Base-by-base conservation (phyloP, 2,797 vertebrate species). In the Leptoclinus maculatus region DNA sequence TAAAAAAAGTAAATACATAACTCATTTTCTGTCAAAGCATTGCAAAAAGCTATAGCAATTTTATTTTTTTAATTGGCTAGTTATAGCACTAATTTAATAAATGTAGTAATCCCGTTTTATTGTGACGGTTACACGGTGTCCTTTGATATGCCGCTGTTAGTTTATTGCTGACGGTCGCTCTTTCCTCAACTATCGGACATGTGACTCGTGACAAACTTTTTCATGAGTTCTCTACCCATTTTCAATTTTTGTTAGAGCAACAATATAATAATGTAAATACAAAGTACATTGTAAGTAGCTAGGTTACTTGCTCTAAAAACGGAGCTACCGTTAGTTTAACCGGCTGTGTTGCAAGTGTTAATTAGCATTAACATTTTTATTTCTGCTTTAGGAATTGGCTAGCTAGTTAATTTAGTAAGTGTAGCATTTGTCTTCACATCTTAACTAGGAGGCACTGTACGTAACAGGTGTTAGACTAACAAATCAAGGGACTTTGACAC, bases 121-220 rank as follows among this genome's bases (percentile, higher is more conserved):
- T 80, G 34, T 84, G 76, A 79, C 74, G 3, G 29, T 32, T 2
- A 1, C 2, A 29, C 3, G 2, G 2, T 63, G 66, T 71, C 60
- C 49, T 34, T 4, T 23, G 0, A 36, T 36, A 1, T 32, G 32
- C 32, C 32, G 21, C 19, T 60, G 1, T 7, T n/a, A n/a, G 21
- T 8, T 32, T 57, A 21, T 5, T 49, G 19, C 17, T 21, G 21
- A 49, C 41, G 13, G 41, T 43, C 5, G 41, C 27, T 29, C 27
- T 29, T 29, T 29, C n/a, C n/a, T n/a, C n/a, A n/a, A n/a, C n/a
- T n/a, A n/a, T n/a, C n/a, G n/a, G n/a, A n/a, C n/a, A n/a, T n/a
- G n/a, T n/a, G n/a, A n/a, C n/a, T n/a, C n/a, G n/a, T n/a, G n/a
- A n/a, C n/a, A n/a, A n/a, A n/a, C n/a, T n/a, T n/a, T n/a, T n/a